Conservation (phyloP, 2,113 vertebrate genomes). For the Capreolus pygargus region DNA sequence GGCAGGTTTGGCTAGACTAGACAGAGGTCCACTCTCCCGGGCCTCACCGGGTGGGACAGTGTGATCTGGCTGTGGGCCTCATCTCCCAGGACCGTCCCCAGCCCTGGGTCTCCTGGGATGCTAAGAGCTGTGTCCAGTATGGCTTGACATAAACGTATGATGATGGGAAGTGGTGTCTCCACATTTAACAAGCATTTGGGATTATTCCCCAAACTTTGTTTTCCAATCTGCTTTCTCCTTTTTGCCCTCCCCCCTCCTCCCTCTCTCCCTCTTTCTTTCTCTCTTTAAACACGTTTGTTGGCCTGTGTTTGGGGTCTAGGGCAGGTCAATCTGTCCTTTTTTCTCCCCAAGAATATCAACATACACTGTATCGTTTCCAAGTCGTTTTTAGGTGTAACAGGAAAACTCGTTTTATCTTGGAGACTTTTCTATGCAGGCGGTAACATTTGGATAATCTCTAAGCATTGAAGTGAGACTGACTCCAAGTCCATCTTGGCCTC, state of each 20-base stretch:
- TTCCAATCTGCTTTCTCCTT: neutral
- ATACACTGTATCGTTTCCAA: neutral
- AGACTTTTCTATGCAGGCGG: neutral
- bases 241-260: neutral
- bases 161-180: neutral
- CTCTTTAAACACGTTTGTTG: neutral
- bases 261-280: fast-evolving
- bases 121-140: fast-evolving
- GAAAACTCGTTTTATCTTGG: neutral
- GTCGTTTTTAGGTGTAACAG: neutral
- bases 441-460: neutral
- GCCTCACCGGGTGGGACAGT: fast-evolving
- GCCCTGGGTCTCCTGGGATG: neutral
- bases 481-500: constrained; percentile 34
- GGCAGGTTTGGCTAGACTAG: neutral
- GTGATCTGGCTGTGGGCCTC: fast-evolving
- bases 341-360: neutral
- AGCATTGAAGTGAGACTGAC: neutral
- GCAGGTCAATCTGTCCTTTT: constrained; percentile 10
- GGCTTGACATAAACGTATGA: neutral
- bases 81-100: fast-evolving
- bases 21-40: fast-evolving
- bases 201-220: neutral
- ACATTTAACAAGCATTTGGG: neutral
- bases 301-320: neutral